These are phyloP conservation scores for Globia sparganii DNA, from an alignment of 2,888 invertebrate genomes.

Conservation along the genomic window DNA sequence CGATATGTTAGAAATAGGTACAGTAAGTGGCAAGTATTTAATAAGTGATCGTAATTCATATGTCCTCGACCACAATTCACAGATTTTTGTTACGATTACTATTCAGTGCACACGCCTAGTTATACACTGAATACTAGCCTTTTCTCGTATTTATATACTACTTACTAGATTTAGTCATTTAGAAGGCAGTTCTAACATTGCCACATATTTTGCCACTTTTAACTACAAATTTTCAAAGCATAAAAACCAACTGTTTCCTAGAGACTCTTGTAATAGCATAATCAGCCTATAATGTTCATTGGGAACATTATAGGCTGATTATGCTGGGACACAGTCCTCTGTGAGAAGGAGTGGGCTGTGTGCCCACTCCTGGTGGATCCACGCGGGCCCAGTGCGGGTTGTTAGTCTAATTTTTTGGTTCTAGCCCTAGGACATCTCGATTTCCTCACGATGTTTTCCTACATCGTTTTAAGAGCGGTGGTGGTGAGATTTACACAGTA, in stretches of 20 bases:
- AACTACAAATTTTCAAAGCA: not conserved
- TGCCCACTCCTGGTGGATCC: too few species aligned
- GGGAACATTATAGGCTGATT: too few species aligned
- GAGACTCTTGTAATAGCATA: not conserved
- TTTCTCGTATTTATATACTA: not conserved
- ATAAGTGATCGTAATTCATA: slow-evolving; percentile 58
- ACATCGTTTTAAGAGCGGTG: not conserved
- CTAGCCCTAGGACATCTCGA: not conserved
- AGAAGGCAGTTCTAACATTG: not conserved
- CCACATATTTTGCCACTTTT: not conserved
- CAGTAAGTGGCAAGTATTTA: slow-evolving; percentile 51
- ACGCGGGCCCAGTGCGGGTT: not conserved
- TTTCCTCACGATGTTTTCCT: not conserved
- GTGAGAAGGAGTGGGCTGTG: too few species aligned
- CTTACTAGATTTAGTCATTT: not conserved
- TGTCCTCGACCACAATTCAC: slow-evolving; percentile 57
- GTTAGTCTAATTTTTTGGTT: not conserved
- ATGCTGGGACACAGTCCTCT: not conserved
- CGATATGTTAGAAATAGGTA: slow-evolving; percentile 9
- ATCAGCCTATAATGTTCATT: not conserved
- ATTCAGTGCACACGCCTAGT: slow-evolving; percentile 21
- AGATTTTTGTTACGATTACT: slow-evolving; percentile 53
- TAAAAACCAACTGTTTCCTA: not conserved
- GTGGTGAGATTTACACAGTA: not conserved
- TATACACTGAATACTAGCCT: slow-evolving; percentile 1